Evolutionary conservation across 2,113 vertebrate genomes (phyloP).

Genomic region (Lasiurus cinereus): DNA sequence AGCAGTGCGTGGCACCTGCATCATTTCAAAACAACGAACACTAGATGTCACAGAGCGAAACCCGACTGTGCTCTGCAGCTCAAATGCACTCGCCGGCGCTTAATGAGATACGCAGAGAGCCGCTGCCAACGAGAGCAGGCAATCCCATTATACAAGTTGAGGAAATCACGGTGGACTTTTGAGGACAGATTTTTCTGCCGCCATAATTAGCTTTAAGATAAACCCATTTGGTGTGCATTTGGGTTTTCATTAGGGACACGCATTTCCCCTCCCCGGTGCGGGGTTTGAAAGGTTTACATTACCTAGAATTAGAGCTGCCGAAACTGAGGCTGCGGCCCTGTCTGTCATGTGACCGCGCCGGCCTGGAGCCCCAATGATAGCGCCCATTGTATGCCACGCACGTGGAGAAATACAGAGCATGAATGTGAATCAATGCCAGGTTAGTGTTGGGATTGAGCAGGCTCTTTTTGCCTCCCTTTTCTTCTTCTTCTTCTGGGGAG

Average conservation of each 20-base stretch:
- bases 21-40: conserved; percentile 74
- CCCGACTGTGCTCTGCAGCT: conserved; percentile 59
- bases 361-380: conserved; percentile 87
- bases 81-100: conserved; percentile 69
- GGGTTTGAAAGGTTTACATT: conserved; percentile 89
- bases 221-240: conserved; percentile 86
- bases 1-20: conserved; percentile 50
- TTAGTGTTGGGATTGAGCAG: conserved; percentile 91
- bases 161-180: conserved; percentile 78
- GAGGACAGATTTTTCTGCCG: conserved; percentile 79
- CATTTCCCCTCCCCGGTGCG: conserved; percentile 85
- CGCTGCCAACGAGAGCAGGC: conserved; percentile 68
- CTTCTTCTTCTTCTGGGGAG: conserved; percentile 69
- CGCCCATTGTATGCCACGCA: conserved; percentile 88
- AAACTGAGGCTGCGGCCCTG: conserved; percentile 88
- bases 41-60: conserved; percentile 79
- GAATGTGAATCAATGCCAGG: conserved; percentile 91
- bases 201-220: conserved; percentile 88
- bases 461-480: conserved; percentile 84
- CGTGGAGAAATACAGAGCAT: conserved; percentile 90
- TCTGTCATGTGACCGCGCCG: conserved; percentile 84
- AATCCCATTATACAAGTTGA: conserved; percentile 83
- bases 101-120: conserved; percentile 82
- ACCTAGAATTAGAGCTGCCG: conserved; percentile 90
- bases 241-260: conserved; percentile 84